A percentile compares a stretch with the other conserved stretches of the same genome.
phyloP scores from a whole-genome alignment of 2,888 invertebrate genomes.

The Atethmia centrago region DNA sequence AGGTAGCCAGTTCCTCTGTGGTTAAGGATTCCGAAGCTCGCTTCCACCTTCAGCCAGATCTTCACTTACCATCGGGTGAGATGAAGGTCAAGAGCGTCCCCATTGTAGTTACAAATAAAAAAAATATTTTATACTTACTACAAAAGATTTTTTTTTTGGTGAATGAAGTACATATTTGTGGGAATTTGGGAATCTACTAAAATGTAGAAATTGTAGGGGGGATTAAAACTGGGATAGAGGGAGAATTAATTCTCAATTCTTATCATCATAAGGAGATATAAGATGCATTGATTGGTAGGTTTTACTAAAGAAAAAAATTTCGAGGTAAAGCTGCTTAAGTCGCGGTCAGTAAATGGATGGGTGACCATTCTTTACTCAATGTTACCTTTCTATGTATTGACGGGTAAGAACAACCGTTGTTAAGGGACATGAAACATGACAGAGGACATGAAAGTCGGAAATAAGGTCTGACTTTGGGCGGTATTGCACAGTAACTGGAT shows the following conservation, averaged over 20 bases:
- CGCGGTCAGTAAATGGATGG: conserved; percentile 4
- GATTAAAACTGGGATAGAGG: not conserved
- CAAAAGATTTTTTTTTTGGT: not conserved
- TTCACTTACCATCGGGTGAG: too few species aligned
- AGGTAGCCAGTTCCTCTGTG: too few species aligned
- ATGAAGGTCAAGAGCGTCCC: too few species aligned
- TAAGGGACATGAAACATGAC: too few species aligned
- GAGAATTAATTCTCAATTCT: not conserved
- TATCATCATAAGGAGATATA: not conserved
- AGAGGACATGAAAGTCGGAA: too few species aligned
- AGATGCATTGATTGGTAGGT: not conserved
- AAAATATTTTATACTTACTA: not conserved
- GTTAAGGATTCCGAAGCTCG: too few species aligned
- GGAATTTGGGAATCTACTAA: not conserved
- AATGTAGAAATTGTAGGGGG: not conserved
- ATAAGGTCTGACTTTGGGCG: not conserved
- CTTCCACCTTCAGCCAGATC: too few species aligned
- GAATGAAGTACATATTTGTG: not conserved
- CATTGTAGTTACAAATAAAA: too few species aligned
- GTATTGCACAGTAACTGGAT: not conserved
- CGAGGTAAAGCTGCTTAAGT: not conserved
- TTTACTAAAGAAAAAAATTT: not conserved
- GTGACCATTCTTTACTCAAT: not conserved
- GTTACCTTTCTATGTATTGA: not conserved
- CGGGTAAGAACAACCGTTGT: not conserved